These are phyloP conservation scores for Ophion slaviceki DNA, from an alignment of 2,888 invertebrate species.

Conservation along the genomic window DNA sequence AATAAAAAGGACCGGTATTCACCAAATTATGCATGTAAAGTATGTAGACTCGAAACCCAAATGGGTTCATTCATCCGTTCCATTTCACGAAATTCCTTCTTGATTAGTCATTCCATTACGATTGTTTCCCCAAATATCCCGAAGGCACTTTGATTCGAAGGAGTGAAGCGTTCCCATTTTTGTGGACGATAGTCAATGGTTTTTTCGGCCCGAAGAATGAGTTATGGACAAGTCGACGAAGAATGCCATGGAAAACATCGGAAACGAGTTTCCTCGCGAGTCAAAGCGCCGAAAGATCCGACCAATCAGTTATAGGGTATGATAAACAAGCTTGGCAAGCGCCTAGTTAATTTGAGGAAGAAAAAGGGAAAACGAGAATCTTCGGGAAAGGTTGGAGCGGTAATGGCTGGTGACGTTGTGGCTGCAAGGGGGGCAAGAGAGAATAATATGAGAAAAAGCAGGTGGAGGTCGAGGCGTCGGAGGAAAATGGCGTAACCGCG, in stretches of 20 bases:
- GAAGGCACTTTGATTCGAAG: not conserved
- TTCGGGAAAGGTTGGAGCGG: conserved; percentile 12
- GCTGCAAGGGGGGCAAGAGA: not conserved
- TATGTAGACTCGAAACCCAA: conserved; percentile 9
- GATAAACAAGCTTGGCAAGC: not conserved
- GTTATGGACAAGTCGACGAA: not conserved
- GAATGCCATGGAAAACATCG: not conserved
- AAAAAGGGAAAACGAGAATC: conserved; percentile 24
- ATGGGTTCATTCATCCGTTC: conserved; percentile 19
- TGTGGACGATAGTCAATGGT: not conserved
- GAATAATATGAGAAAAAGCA: conserved; percentile 11
- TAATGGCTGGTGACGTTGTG: conserved; percentile 19
- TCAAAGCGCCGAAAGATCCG: not conserved
- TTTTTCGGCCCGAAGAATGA: not conserved
- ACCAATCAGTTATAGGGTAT: not conserved
- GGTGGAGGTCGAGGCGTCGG: conserved; percentile 11
- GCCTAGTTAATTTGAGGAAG: not conserved
- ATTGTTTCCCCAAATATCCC: no score
- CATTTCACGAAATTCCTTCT: not conserved
- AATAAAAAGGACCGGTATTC: not conserved
- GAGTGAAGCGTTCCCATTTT: not conserved
- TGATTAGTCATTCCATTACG: no score
- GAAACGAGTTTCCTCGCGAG: not conserved
- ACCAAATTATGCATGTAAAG: conserved; percentile 41
- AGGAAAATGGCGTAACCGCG: conserved; percentile 33